Evolutionary conservation across 2,113 vertebrate genomes (phyloP).

Genomic region (Athene noctua): DNA sequence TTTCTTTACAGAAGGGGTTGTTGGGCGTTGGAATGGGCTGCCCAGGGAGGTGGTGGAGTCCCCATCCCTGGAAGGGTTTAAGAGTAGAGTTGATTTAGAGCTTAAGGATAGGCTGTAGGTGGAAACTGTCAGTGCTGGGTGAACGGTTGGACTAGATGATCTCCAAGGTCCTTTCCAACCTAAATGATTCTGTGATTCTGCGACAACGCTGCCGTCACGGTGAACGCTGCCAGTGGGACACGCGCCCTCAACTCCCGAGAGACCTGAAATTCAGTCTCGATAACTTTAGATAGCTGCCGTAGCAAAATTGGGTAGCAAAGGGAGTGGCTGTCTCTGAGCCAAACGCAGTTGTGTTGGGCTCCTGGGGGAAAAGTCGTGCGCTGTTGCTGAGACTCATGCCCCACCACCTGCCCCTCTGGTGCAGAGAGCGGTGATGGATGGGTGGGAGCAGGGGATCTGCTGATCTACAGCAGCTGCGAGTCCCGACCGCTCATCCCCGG

Average conservation of each 20-base stretch:
- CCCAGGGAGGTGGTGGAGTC: too few relatives aligned
- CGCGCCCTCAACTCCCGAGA: accelerated
- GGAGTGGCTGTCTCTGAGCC: accelerated
- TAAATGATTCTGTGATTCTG: too few relatives aligned
- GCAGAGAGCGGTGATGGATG: background rate
- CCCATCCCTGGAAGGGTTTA: too few relatives aligned
- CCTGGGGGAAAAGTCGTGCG: accelerated
- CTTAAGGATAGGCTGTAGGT: too few relatives aligned
- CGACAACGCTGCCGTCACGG: accelerated
- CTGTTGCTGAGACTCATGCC: background rate
- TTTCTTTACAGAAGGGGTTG: too few relatives aligned
- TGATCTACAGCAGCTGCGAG: background rate
- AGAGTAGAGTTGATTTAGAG: too few relatives aligned
- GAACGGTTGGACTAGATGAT: too few relatives aligned
- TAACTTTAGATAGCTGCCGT: background rate
- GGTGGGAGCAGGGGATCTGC: background rate
- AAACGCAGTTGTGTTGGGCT: background rate
- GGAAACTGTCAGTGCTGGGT: too few relatives aligned
- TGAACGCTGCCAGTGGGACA: background rate
- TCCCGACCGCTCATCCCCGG: background rate
- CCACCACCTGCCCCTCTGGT: background rate
- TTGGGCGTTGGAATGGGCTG: too few relatives aligned
- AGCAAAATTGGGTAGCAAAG: accelerated
- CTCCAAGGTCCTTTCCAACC: too few relatives aligned
- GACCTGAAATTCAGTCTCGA: background rate